phyloP scores from a whole-genome alignment of 2,797 vertebrate species.

The Pseudochirops corinnae region DNA sequence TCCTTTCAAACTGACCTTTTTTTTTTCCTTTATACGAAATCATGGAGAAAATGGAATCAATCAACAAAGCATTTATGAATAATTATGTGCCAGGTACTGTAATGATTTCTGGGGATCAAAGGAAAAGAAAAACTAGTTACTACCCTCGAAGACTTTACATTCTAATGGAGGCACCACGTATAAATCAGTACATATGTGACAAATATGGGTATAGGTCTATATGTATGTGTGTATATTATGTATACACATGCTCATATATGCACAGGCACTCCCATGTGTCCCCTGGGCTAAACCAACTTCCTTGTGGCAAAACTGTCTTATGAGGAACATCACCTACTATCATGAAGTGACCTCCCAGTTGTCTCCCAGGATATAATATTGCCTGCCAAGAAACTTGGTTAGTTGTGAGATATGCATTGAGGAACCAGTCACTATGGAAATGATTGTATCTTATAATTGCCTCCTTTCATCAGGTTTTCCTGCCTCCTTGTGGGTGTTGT shows the following conservation, averaged over 20 bases:
- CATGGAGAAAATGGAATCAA: constrained; percentile 68
- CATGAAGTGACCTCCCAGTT: neutral
- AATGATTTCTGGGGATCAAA: neutral
- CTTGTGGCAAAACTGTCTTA: neutral
- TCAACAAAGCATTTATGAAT: constrained; percentile 42
- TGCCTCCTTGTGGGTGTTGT: neutral
- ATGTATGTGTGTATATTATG: too few relatives aligned
- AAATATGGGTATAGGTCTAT: too few relatives aligned
- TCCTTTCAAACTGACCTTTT: constrained; percentile 50
- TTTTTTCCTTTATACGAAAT: constrained; percentile 62
- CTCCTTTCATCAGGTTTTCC: neutral
- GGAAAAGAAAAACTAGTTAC: neutral
- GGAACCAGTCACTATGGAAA: neutral
- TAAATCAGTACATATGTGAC: neutral
- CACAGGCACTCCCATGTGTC: too few relatives aligned
- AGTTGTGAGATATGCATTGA: neutral
- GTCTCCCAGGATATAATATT: neutral
- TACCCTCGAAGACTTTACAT: neutral
- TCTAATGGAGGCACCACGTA: neutral
- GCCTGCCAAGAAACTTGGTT: neutral
- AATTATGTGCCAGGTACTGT: neutral
- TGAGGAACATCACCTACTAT: neutral
- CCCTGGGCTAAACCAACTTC: neutral
- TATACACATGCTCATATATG: too few relatives aligned
- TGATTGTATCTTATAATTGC: neutral